Conservation (phyloP, 2,113 vertebrate species). For the Apistogramma diplotaenia region DNA sequence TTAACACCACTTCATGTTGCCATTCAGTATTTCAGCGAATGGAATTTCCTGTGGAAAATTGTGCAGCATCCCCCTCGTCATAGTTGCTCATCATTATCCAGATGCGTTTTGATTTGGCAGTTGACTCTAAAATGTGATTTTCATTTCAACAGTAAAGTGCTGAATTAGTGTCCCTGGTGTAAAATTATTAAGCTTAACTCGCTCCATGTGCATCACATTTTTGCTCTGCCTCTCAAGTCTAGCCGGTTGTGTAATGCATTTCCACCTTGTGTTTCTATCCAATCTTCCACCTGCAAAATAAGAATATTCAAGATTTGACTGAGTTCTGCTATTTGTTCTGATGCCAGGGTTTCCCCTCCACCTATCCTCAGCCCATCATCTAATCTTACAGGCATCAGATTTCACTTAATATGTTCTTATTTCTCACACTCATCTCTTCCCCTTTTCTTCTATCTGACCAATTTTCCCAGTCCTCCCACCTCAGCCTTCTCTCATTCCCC, state of each 20-base stretch:
- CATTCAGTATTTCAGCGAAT: not conserved
- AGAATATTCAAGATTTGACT: slow-evolving; percentile 12
- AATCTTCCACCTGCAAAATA: slow-evolving; percentile 41
- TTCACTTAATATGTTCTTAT: slow-evolving; percentile 51
- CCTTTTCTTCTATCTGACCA: slow-evolving; percentile 6
- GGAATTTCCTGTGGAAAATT: slow-evolving; percentile 33
- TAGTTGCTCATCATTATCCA: not conserved
- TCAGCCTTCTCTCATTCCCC: slow-evolving; percentile 10
- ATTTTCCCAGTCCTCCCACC: not conserved
- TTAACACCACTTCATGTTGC: slow-evolving; percentile 19
- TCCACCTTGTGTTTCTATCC: slow-evolving; percentile 2
- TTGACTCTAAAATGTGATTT: slow-evolving; percentile 7
- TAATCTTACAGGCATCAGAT: slow-evolving; percentile 58
- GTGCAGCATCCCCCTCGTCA: not conserved
- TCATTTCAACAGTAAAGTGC: not conserved
- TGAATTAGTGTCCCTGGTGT: not conserved
- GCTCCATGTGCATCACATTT: not conserved
- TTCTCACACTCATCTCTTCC: slow-evolving; percentile 51
- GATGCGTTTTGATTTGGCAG: slow-evolving; percentile 31
- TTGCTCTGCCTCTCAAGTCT: not conserved
- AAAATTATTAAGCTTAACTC: not conserved
- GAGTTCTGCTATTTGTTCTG: slow-evolving; percentile 36
- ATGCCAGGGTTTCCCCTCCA: slow-evolving; percentile 51
- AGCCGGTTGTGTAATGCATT: not conserved
- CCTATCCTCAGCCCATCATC: slow-evolving; percentile 60